Conservation (phyloP, 2,797 vertebrate genomes). For the Gymnoscopelus microlampas region DNA sequence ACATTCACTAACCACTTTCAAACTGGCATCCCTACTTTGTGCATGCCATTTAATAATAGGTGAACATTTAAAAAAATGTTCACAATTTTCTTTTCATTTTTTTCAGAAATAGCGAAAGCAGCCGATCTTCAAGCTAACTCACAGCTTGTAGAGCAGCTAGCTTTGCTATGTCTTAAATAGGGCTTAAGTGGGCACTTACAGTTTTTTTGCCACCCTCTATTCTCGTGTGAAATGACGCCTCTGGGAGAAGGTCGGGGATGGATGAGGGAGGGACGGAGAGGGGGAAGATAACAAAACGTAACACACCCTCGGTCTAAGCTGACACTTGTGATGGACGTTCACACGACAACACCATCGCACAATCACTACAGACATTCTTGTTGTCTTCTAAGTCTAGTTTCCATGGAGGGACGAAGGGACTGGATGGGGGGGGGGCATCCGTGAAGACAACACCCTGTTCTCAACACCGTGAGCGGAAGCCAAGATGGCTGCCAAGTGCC, state of each 20-base stretch:
- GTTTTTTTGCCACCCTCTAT: too few relatives aligned
- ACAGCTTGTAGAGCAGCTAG: too few relatives aligned
- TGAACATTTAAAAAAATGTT: too few relatives aligned
- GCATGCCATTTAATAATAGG: too few relatives aligned
- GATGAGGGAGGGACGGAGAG: constrained; percentile 18
- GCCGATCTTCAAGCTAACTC: too few relatives aligned
- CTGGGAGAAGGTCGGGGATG: constrained; percentile 23
- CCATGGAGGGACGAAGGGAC: constrained; percentile 62
- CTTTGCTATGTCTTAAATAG: too few relatives aligned
- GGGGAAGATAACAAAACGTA: constrained; percentile 56
- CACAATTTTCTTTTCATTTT: too few relatives aligned
- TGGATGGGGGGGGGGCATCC: constrained; percentile 39
- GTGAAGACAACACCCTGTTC: constrained; percentile 63
- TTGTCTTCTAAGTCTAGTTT: constrained; percentile 75
- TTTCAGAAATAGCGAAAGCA: too few relatives aligned
- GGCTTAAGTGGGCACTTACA: constrained; percentile 32
- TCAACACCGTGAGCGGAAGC: constrained; percentile 57
- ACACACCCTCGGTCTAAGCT: constrained; percentile 57
- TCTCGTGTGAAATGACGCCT: too few relatives aligned
- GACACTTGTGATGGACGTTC: constrained; percentile 68
- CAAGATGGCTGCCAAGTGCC: constrained; percentile 20
- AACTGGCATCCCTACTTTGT: too few relatives aligned
- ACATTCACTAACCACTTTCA: too few relatives aligned
- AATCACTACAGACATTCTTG: constrained; percentile 72
- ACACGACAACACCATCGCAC: constrained; percentile 68